Base-by-base conservation (phyloP, 2,797 vertebrate genomes). In the Bryconaethiops microstoma region DNA sequence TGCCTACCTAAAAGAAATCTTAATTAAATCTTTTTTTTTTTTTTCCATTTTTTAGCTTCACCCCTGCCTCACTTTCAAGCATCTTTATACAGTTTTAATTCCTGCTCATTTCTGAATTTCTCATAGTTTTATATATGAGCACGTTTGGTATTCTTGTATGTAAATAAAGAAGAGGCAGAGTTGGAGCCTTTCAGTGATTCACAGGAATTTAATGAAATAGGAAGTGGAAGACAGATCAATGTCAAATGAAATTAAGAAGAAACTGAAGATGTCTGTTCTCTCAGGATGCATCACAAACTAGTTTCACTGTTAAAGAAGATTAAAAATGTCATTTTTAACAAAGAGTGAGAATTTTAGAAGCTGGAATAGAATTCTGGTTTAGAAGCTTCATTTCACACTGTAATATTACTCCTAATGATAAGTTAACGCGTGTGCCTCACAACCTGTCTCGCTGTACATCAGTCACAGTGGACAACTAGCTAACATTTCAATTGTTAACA, bases 221-320 rank as follows among this genome's bases (percentile, higher is more conserved):
- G 57, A 50, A 71, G 25, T 1, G 48, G 48, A 29, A 5, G 16
- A 71, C 17, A 8, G 9, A 54, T 59, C 54, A 42, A 21, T 74
- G 17, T 14, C 29, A 57, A 74, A 59, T 74, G 19, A 57, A 74
- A 74, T 74, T 59, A 73, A 1, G 5, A 55, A 42, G 71, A 13
- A 40, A 74, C 35, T 59, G 19, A 40, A 42, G 17, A 55, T n/a
- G 12, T 42, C 8, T 23, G 2, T 59, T 16, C 16, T 19, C 19
- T 12, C 29, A n/a, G 52, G 71, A 57, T 19, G 25, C 52, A 19
- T 19, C 70, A n/a, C 2, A 23, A 45, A 21, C 42, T 12, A 45
- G 39, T 68, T n/a, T 68, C 40, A 4, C 35, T 8, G 9, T 65
- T 65, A 65, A 35, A 1, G 16, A 19, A 9, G 5, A 39, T 64